A percentile compares a stretch with the other conserved stretches of the same genome.
These are phyloP conservation scores for Nannobrachium achirus DNA, from an alignment of 2,113 vertebrate genomes.

Conservation along the genomic window DNA sequence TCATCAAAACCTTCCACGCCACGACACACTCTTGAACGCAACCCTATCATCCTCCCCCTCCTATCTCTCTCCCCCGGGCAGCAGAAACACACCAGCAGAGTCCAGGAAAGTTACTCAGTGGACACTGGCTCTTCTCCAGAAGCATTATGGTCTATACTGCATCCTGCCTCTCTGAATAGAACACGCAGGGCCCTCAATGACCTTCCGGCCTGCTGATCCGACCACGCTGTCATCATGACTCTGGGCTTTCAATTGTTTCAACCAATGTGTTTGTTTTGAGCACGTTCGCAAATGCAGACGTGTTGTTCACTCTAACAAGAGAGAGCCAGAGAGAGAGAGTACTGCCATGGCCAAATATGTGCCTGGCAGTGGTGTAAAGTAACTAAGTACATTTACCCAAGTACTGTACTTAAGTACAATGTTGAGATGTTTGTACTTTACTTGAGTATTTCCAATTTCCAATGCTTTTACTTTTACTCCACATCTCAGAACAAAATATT, in stretches of 20 bases:
- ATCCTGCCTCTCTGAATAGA: conserved; percentile 35
- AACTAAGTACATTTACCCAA: no score
- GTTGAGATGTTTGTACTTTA: no score
- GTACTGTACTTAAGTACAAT: no score
- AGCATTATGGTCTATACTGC: conserved; percentile 17
- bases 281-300: no score
- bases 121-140: conserved; percentile 31
- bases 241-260: conserved; percentile 13
- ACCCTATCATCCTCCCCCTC: conserved; percentile 11
- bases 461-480: no score
- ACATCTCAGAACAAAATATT: no score
- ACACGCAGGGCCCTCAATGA: conserved; percentile 7
- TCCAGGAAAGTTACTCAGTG: conserved; percentile 44
- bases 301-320: no score
- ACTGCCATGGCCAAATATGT: no score
- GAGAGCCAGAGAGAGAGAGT: no score
- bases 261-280: neutral
- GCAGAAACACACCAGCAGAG: conserved; percentile 51
- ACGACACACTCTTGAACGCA: conserved; percentile 8
- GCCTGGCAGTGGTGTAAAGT: no score
- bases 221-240: neutral
- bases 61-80: conserved; percentile 25
- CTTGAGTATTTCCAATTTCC: no score
- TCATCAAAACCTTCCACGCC: conserved; percentile 56
- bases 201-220: conserved; percentile 32